Evolutionary conservation across 2,113 vertebrate species (phyloP).

Genomic region (Arothron firmamentum): DNA sequence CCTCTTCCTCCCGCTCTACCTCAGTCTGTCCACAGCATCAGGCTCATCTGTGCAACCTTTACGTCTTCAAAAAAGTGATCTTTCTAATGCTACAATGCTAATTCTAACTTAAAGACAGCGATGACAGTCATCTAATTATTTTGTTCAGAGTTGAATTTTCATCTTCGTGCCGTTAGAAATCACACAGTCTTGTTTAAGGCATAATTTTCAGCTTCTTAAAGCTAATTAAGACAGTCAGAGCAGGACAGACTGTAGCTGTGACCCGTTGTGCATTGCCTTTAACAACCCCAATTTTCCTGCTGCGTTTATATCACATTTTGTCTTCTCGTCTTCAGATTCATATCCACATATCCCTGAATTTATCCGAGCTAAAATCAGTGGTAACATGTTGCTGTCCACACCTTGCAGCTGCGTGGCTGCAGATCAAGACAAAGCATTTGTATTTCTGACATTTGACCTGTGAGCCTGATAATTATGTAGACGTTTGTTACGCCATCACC

Average conservation of each 20-base stretch:
- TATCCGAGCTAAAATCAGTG: no score
- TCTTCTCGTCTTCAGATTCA: no score
- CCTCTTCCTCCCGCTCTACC: slow-evolving; percentile 5
- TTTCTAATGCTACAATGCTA: background rate
- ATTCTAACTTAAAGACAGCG: slow-evolving; percentile 13
- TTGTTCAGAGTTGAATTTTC: slow-evolving; percentile 57
- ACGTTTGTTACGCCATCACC: no score
- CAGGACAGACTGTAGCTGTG: slow-evolving; percentile 41
- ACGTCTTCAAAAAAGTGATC: background rate
- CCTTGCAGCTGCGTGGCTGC: no score
- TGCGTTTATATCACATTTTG: no score
- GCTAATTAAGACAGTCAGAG: slow-evolving; percentile 68
- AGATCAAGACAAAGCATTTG: no score
- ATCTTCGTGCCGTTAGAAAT: slow-evolving; percentile 47
- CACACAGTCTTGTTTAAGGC: slow-evolving; percentile 53
- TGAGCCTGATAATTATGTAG: no score
- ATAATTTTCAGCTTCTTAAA: slow-evolving; percentile 66
- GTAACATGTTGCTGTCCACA: no score
- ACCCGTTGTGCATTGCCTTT: slow-evolving; percentile 3
- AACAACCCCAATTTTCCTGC: no score
- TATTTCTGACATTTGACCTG: no score
- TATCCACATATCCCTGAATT: no score
- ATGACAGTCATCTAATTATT: slow-evolving; percentile 60
- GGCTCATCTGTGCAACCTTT: background rate
- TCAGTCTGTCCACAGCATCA: slow-evolving; percentile 11